Evolutionary conservation across 2,888 invertebrate species (phyloP), one percentile per base, ranked within the genome.

Genomic region (Drosophila kokeensis): DNA sequence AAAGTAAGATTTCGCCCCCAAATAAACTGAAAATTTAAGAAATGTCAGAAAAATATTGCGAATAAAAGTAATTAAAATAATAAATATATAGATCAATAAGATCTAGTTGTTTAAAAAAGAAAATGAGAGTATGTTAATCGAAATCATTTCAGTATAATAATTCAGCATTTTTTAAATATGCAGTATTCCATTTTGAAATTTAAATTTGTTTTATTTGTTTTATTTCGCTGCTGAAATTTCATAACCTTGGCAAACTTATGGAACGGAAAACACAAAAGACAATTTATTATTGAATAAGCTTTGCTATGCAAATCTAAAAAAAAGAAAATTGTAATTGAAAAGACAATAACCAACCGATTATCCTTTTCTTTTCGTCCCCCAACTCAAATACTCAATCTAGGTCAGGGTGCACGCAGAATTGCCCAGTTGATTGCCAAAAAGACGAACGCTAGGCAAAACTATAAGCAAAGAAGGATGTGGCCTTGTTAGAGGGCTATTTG

Each of bases 401-500:
- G 73, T 57, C 59, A 67, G 42, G 36, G 30, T 42, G 36, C 42
- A 34, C n/a, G 7, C 55, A 57, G 24, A 34, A 71, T 32, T 48
- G 57, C 21, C 54, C 13, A 42, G 38, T 32, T 77, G 49, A 50
- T 58, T 59, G 61, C 34, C 49, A 40, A 69, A 73, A 50, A 29
- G 45, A n/a, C 38, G 53, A 48, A 53, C 11, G 38, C 27, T 29
- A 11, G 24, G 40, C 18, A 40, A 57, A 70, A 52, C 64, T 59
- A 53, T 30, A 62, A 65, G n/a, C 53, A 58, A 57, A 60, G 64
- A 58, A 27, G 38, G 48, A 68, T 80, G 49, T 67, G 63, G 45
- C 71, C 55, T 66, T 63, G 76, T 57, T 70, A 70, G 66, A 38
- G 18, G 65, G 57, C 49, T 30, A 36, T 63, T 60, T 73, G 60